A percentile compares a stretch with the other conserved stretches of the same genome.
Evolutionary conservation across 2,888 invertebrate species (phyloP).

Genomic region (Blomia tropicalis): DNA sequence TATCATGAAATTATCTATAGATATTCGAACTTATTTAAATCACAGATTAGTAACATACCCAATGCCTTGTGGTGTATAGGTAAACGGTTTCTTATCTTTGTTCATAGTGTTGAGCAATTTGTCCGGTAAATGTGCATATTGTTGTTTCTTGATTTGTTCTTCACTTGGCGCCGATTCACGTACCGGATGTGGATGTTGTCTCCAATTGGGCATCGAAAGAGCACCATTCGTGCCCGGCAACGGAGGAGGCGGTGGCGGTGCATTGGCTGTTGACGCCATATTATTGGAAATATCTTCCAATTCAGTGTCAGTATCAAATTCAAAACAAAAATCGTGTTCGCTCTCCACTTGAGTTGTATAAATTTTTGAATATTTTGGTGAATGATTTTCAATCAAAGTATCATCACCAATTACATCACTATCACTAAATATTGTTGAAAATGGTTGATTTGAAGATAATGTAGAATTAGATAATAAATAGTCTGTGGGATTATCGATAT

Average conservation of each 20-base stretch:
- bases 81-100: constrained; percentile 87
- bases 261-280: constrained; percentile 43
- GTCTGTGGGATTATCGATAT: not conserved
- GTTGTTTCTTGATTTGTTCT: constrained; percentile 22
- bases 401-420: not conserved
- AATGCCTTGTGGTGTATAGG: constrained; percentile 57
- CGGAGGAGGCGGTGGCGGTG: constrained; percentile 40
- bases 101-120: constrained; percentile 63
- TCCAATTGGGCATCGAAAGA: constrained; percentile 26
- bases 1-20: not conserved
- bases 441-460: not conserved
- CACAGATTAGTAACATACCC: not conserved
- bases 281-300: not conserved
- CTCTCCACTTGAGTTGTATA: not conserved
- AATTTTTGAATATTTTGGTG: not conserved
- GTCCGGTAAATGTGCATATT: constrained; percentile 43
- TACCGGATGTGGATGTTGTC: not conserved
- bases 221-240: constrained; percentile 32
- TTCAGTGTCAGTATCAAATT: not conserved
- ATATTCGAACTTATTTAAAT: not conserved
- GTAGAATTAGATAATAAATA: not conserved
- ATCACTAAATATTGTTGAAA: no score
- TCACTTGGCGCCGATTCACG: constrained; percentile 24
- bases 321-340: not conserved
- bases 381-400: constrained; percentile 3